These are phyloP conservation scores for Cyclargus thomasi DNA, from an alignment of 1,140 invertebrate genomes.

Conservation along the genomic window DNA sequence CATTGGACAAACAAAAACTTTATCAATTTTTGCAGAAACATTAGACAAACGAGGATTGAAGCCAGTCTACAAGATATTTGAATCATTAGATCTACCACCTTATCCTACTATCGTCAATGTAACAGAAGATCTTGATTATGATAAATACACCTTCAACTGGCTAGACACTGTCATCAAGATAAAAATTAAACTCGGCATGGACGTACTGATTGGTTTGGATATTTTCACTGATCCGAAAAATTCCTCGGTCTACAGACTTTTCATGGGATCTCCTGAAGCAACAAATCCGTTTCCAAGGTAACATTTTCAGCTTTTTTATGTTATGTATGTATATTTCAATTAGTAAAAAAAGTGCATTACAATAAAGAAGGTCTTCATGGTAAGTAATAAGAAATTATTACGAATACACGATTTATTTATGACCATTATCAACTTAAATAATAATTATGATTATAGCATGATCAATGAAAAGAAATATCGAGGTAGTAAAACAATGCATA, in stretches of 20 bases:
- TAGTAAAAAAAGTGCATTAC: too few relatives aligned
- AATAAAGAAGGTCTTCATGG: too few relatives aligned
- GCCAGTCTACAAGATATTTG: conserved; percentile 77
- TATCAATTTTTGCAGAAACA: conserved; percentile 66
- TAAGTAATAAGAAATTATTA: too few relatives aligned
- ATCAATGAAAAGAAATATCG: conserved; percentile 42
- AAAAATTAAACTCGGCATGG: conserved; percentile 79
- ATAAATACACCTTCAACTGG: conserved; percentile 76
- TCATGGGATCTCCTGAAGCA: conserved; percentile 78
- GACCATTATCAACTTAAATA: too few relatives aligned
- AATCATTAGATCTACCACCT: conserved; percentile 75
- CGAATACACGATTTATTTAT: too few relatives aligned
- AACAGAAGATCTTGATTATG: conserved; percentile 54
- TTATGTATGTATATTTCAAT: too few relatives aligned
- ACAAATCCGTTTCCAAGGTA: conserved; percentile 81
- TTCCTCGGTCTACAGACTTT: conserved; percentile 77
- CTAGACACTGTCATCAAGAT: conserved; percentile 77
- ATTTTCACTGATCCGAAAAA: conserved; percentile 82
- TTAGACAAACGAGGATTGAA: conserved; percentile 77
- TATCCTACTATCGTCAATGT: conserved; percentile 77
- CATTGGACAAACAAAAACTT: not conserved
- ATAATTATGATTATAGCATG: conserved; percentile 39
- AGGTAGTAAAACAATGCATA: conserved; percentile 23
- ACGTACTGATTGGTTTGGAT: conserved; percentile 81
- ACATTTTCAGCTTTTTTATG: too few relatives aligned